phyloP scores from a whole-genome alignment of 2,113 vertebrate species.

The Ramphastos sulfuratus region DNA sequence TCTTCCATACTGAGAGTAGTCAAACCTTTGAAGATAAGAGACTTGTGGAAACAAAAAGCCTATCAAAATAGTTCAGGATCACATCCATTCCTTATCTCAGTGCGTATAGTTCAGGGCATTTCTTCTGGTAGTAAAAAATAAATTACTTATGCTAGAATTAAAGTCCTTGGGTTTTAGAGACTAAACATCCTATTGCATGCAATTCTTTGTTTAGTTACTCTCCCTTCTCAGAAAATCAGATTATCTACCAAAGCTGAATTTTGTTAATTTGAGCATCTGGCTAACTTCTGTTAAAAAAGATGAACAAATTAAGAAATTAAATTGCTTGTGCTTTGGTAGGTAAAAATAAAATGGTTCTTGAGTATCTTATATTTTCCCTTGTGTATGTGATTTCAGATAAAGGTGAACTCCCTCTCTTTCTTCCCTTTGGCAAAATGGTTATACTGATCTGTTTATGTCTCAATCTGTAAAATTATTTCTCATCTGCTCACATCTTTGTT shows the following conservation, averaged over 20 bases:
- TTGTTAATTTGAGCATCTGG: not conserved
- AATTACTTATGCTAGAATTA: not conserved
- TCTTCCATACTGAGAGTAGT: not conserved
- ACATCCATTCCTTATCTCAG: not conserved
- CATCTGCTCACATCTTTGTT: not conserved
- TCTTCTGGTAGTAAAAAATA: not conserved
- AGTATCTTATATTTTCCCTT: not conserved
- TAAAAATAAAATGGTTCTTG: not conserved
- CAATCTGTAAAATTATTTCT: not conserved
- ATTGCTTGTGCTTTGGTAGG: not conserved
- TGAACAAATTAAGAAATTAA: not conserved
- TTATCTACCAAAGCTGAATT: not conserved
- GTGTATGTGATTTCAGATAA: not conserved
- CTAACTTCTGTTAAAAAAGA: not conserved
- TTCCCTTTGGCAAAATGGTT: not conserved
- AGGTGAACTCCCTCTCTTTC: not conserved
- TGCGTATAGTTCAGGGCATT: not conserved
- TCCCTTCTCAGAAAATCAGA: not conserved
- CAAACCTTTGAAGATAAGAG: not conserved
- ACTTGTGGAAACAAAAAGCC: fast-evolving
- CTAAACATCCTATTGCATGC: not conserved
- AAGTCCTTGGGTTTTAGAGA: not conserved
- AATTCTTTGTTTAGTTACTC: not conserved
- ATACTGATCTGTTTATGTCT: not conserved
- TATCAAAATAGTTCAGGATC: not conserved